Conservation (phyloP, 1,140 invertebrate genomes). For the Drosophila navojoa region DNA sequence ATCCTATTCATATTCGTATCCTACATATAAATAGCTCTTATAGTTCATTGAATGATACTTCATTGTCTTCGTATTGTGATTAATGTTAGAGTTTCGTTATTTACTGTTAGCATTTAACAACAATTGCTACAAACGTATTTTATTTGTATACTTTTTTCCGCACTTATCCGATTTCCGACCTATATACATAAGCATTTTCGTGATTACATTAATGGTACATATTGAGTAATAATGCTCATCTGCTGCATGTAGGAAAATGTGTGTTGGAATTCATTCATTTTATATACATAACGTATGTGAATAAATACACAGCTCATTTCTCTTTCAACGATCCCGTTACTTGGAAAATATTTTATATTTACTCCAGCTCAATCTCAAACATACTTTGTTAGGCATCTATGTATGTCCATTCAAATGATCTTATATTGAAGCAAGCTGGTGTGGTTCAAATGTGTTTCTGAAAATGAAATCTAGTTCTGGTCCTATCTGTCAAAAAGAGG, state of each 20-base stretch:
- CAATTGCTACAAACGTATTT: neutral
- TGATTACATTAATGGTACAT: slow-evolving; percentile 3
- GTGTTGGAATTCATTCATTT: no score
- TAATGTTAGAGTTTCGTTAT: slow-evolving; percentile 28
- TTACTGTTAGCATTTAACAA: slow-evolving; percentile 17
- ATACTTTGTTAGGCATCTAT: no score
- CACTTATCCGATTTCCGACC: neutral
- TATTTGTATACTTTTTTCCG: neutral
- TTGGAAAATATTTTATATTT: neutral
- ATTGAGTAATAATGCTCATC: neutral
- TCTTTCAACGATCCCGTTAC: neutral
- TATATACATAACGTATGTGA: neutral
- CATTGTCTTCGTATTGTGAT: slow-evolving; percentile 73
- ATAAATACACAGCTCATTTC: slow-evolving; percentile 7
- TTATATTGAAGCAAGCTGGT: no score
- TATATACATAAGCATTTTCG: slow-evolving; percentile 19
- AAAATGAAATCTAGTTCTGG: slow-evolving; percentile 22
- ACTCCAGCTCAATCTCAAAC: neutral
- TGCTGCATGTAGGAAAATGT: neutral
- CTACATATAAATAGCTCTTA: slow-evolving; percentile 62
- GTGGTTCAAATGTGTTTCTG: neutral
- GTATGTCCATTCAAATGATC: no score
- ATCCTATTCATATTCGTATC: slow-evolving; percentile 38
- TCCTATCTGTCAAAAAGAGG: slow-evolving; percentile 24
- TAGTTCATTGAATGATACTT: slow-evolving; percentile 77